Percentiles rank a stretch among this genome's conserved stretches.
These are phyloP conservation scores for Suricata suricatta DNA, from an alignment of 2,113 vertebrate genomes.

Conservation along the genomic window DNA sequence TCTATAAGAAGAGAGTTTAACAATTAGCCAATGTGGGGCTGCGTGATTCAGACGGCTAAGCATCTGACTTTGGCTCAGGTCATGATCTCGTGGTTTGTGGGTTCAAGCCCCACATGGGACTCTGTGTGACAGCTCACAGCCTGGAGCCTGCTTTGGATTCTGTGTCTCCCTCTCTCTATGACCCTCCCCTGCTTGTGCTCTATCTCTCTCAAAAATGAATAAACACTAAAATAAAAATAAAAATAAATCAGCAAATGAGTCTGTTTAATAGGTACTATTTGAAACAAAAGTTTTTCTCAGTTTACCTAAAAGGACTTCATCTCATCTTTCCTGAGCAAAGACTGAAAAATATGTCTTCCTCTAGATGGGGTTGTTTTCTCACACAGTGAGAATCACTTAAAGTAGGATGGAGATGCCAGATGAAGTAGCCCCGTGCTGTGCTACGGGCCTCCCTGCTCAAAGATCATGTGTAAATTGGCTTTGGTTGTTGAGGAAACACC, in stretches of 20 bases:
- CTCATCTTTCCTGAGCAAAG: neutral
- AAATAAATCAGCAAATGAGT: neutral
- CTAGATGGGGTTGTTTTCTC: neutral
- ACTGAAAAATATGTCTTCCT: neutral
- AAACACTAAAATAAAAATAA: no score
- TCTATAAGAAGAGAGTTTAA: neutral
- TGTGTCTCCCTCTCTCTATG: no score
- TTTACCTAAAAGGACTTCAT: neutral
- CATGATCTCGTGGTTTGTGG: no score
- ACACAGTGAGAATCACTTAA: neutral
- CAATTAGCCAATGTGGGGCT: neutral
- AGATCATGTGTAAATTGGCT: constrained; percentile 57
- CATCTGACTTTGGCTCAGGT: no score
- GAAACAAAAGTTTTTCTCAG: neutral
- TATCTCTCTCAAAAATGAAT: no score
- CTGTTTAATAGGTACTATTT: neutral
- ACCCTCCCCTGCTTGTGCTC: no score
- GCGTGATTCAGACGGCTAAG: no score
- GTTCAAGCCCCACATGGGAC: no score
- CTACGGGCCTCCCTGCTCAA: constrained; percentile 57
- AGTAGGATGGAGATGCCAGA: constrained; percentile 63
- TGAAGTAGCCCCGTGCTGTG: neutral
- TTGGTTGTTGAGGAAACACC: constrained; percentile 67
- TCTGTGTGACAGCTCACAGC: no score
- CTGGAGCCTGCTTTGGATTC: no score